Percentiles rank a stretch among this genome's conserved stretches.
Evolutionary conservation across 2,797 vertebrate genomes (phyloP).

Genomic region (Poeciliopsis paucimaculata): DNA sequence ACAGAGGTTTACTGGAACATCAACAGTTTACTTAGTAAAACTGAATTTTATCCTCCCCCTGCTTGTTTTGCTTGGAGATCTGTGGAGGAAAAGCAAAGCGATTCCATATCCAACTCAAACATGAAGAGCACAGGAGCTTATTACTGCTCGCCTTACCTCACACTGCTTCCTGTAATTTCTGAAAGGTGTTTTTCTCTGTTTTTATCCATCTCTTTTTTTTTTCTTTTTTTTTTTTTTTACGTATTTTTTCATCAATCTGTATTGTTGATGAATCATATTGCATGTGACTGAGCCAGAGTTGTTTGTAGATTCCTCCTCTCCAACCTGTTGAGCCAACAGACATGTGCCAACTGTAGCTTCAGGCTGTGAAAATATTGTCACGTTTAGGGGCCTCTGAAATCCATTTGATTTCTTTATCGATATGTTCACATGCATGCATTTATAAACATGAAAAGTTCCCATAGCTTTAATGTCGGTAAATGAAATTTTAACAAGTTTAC

Average conservation of each 20-base stretch:
- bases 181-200: conserved; percentile 7
- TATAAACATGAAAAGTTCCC: background rate
- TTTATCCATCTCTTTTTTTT: background rate
- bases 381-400: background rate
- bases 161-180: conserved; percentile 23
- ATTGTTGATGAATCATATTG: conserved; percentile 18
- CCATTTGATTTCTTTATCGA: background rate
- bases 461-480: background rate
- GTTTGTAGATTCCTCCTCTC: conserved; percentile 17
- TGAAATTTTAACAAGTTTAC: background rate
- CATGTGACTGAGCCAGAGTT: conserved; percentile 10
- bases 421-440: background rate
- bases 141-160: conserved; percentile 21
- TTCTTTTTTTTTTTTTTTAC: background rate
- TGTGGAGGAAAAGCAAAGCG: conserved; percentile 31
- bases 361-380: conserved; percentile 45
- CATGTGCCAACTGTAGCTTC: conserved; percentile 40
- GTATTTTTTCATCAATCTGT: background rate
- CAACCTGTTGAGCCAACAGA: conserved; percentile 28
- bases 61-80: conserved; percentile 57
- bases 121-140: conserved; percentile 27
- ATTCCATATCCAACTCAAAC: conserved; percentile 53
- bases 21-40: conserved; percentile 51
- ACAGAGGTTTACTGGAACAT: conserved; percentile 45
- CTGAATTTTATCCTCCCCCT: conserved; percentile 38